Conservation (phyloP, 1,140 invertebrate genomes). For the Andrena cerasifolii region DNA sequence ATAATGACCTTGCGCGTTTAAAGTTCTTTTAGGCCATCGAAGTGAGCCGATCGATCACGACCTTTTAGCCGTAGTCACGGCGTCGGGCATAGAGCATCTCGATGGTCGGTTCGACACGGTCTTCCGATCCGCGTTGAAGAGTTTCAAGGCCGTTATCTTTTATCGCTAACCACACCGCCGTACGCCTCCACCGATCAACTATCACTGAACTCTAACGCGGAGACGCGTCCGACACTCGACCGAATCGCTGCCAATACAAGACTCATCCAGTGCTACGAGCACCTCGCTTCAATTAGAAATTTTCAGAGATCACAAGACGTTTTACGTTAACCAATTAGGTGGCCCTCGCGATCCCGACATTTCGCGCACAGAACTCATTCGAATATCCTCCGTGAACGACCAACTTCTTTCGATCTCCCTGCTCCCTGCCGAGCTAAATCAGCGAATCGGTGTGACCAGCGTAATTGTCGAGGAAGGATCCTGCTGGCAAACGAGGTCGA, state of each 20-base stretch:
- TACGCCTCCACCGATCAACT: not conserved
- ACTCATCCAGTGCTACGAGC: not conserved
- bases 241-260: slow-evolving; percentile 24
- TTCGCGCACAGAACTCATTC: not conserved
- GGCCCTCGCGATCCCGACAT: not conserved
- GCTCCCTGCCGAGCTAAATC: no score
- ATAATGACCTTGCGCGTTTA: slow-evolving; percentile 62
- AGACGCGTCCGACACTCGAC: slow-evolving; percentile 14
- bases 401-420: not conserved
- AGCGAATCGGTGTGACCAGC: not conserved
- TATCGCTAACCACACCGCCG: slow-evolving; percentile 2
- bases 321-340: not conserved
- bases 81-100: slow-evolving; percentile 50
- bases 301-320: not conserved
- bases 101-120: slow-evolving; percentile 11
- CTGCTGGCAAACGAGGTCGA: slow-evolving; percentile 19
- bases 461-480: slow-evolving; percentile 5
- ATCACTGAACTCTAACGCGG: slow-evolving; percentile 20
- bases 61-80: slow-evolving; percentile 58
- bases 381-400: not conserved
- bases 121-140: slow-evolving; percentile 30
- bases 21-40: slow-evolving; percentile 65
- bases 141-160: slow-evolving; percentile 48
- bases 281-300: not conserved
- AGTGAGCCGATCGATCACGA: slow-evolving; percentile 63